These are phyloP conservation scores for Acrossocheilus fasciatus DNA, from an alignment of 2,797 vertebrate species.

Conservation along the genomic window DNA sequence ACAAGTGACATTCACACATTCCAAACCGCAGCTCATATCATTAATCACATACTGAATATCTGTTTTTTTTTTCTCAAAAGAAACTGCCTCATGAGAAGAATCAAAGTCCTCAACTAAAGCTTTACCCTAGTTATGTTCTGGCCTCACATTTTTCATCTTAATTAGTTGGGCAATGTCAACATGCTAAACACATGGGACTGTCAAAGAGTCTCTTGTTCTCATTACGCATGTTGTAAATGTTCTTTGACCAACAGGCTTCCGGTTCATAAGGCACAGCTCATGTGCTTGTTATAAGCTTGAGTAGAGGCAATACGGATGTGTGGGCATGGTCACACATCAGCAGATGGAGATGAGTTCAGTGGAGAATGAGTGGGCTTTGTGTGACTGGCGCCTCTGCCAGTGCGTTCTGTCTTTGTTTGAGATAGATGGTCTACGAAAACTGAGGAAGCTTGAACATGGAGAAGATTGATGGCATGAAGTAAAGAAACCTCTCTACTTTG, in stretches of 20 bases:
- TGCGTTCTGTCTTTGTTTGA: slow-evolving; percentile 44
- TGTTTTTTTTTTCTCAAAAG: slow-evolving; percentile 10
- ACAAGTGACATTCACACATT: slow-evolving; percentile 1
- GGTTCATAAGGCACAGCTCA: slow-evolving; percentile 77
- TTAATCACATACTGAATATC: background rate
- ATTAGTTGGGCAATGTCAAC: slow-evolving; percentile 4
- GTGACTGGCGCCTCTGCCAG: slow-evolving; percentile 60
- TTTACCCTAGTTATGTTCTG: background rate
- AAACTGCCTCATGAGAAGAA: background rate
- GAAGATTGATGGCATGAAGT: background rate
- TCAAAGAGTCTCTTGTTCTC: background rate
- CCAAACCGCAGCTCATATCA: background rate
- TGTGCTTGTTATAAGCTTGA: slow-evolving; percentile 71
- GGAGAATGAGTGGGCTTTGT: slow-evolving; percentile 65
- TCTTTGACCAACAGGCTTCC: slow-evolving; percentile 67
- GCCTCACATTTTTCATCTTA: background rate
- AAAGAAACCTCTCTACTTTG: background rate
- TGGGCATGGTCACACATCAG: slow-evolving; percentile 73
- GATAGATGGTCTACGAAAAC: slow-evolving; percentile 5
- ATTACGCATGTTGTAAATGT: background rate
- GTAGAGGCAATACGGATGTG: slow-evolving; percentile 71
- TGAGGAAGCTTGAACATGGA: slow-evolving; percentile 10
- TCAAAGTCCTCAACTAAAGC: background rate
- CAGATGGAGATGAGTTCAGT: slow-evolving; percentile 77
- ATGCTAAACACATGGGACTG: background rate